Evolutionary conservation across 2,113 vertebrate genomes (phyloP).

Genomic region (Electrona antarctica): DNA sequence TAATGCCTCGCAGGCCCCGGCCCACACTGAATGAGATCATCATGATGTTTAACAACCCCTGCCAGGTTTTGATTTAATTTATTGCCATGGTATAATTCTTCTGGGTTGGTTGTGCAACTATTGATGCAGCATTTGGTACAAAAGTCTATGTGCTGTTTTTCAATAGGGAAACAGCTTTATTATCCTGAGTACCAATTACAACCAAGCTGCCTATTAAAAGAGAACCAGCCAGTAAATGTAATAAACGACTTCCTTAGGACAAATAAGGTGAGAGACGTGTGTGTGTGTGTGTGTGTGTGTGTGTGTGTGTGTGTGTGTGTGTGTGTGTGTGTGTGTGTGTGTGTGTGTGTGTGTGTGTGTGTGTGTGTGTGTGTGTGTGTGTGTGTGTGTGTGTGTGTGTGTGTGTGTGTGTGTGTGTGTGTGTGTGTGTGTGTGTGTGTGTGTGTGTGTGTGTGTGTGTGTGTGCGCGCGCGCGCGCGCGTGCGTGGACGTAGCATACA

Average conservation of each 20-base stretch:
- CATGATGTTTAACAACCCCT: conserved; percentile 13
- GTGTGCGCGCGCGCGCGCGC: background rate
- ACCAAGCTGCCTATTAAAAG: conserved; percentile 35
- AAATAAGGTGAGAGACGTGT: conserved; percentile 22
- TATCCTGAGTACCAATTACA: conserved; percentile 39
- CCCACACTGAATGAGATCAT: conserved; percentile 39
- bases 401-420: too few relatives aligned
- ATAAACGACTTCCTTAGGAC: conserved; percentile 33
- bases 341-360: background rate
- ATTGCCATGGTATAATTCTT: conserved; percentile 35
- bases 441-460: conserved; percentile 13
- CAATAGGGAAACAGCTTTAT: conserved; percentile 30
- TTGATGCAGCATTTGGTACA: conserved; percentile 8
- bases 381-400: conserved; percentile 6
- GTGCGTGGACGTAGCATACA: too few relatives aligned
- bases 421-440: conserved; percentile 7
- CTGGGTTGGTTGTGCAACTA: conserved; percentile 18
- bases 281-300: conserved; percentile 6
- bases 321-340: background rate
- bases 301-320: conserved; percentile 11
- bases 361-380: conserved; percentile 10
- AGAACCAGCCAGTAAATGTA: conserved; percentile 36
- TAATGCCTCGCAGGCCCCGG: conserved; percentile 39
- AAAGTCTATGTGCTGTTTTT: conserved; percentile 11
- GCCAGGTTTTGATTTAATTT: conserved; percentile 23